Base-by-base conservation (phyloP, 2,113 vertebrate species). In the Hyperoodon ampullatus region DNA sequence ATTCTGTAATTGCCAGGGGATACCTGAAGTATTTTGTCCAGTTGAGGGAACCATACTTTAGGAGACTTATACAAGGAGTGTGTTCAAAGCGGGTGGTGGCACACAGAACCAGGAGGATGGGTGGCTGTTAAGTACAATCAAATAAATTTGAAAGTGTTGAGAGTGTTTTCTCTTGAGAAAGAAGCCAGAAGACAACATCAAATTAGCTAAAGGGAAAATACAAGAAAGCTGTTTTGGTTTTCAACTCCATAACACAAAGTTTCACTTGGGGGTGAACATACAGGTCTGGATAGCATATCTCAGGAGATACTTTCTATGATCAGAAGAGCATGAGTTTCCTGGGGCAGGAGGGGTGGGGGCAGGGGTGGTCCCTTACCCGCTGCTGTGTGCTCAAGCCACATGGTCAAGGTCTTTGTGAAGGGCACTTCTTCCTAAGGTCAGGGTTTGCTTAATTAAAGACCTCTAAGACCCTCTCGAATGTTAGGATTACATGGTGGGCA, bases 341-440 rank as follows among this genome's bases (percentile, higher is more conserved):
- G 55, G 63, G 23, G 11, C 2, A 19, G 3, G 23, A 35, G 9
- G 70, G 18, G 11, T 1, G 8, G 4, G 23, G 33, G 9, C 47
- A 4, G 0, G 55, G 15, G 42, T 2, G 44, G 5, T 66, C 28
- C 19, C 58, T 60, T 39, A 21, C 0, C 2, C 6, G 2, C 87
- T 7, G 7, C 5, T 47, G 18, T 47, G 30, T 53, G 55, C 33
- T 44, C 71, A 44, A n/a, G 19, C 1, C 11, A 15, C 9, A 15
- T 6, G 18, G 39, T 77, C 83, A 39, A 55, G 8, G 9, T 44
- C 30, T 60, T 13, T 61, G 10, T 63, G 6, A 9, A 66, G n/a
- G 23, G 44, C 4, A 28, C 63, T 78, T 5, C 6, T 89, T 47
- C 24, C 10, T 53, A 89, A 55, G 18, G 28, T 60, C 28, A 89